phyloP scores from a whole-genome alignment of 2,888 invertebrate genomes.

The Lingula anatina region DNA sequence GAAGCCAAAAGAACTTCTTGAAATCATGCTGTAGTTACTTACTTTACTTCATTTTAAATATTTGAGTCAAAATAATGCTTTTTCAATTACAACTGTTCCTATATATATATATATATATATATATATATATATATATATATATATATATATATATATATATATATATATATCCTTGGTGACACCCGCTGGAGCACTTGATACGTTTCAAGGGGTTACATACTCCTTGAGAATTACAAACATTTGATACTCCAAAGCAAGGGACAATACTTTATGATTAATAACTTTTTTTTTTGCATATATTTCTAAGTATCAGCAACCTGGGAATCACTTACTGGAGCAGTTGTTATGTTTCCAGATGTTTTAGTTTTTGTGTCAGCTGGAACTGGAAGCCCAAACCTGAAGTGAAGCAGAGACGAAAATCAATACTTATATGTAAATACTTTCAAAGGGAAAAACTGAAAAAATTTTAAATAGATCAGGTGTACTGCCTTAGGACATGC shows the following conservation, averaged over 20 bases:
- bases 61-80: neutral
- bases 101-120: conserved; percentile 1
- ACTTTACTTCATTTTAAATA: no score
- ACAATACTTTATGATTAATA: neutral
- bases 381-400: no score
- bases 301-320: neutral
- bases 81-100: neutral
- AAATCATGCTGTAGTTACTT: no score
- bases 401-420: no score
- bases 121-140: neutral
- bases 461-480: no score
- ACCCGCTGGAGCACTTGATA: neutral
- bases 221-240: neutral
- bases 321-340: no score
- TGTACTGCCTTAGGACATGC: no score
- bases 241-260: neutral
- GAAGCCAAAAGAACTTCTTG: no score
- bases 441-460: no score
- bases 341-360: no score
- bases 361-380: no score
- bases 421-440: no score
- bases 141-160: conserved; percentile 1
- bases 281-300: neutral
- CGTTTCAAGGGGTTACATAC: neutral
- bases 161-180: neutral